Conservation (phyloP, 2,113 vertebrate species). For the Euleptes europaea region DNA sequence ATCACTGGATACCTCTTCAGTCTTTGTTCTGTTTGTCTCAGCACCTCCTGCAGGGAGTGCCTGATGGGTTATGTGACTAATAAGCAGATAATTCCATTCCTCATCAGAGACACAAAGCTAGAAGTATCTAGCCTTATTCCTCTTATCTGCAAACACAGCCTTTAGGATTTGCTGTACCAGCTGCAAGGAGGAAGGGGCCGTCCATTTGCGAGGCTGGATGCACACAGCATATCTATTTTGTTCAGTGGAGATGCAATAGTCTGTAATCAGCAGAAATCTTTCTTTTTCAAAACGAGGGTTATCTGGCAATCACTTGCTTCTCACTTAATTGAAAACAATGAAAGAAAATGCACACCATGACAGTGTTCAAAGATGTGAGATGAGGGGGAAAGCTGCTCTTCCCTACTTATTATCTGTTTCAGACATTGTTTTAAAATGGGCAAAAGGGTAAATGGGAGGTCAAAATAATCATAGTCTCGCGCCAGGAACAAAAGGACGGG, state of each 20-base stretch:
- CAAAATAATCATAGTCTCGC: neutral
- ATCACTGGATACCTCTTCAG: neutral
- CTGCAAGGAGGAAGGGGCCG: neutral
- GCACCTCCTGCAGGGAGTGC: neutral
- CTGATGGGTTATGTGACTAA: neutral
- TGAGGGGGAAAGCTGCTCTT: neutral
- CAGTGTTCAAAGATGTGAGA: neutral
- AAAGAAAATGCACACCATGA: neutral
- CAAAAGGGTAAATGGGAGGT: neutral
- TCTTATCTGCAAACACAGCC: neutral
- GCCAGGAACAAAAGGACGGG: neutral
- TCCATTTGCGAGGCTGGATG: neutral
- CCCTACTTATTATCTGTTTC: neutral
- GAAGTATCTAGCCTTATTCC: neutral
- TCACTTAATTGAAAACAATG: neutral
- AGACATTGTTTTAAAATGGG: neutral
- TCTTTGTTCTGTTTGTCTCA: neutral
- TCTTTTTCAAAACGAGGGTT: neutral
- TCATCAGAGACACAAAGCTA: neutral
- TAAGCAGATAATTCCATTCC: neutral
- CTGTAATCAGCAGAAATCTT: neutral
- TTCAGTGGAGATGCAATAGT: neutral
- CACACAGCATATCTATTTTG: neutral
- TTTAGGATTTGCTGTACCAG: neutral
- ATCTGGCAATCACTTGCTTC: neutral